phyloP scores from a whole-genome alignment of 2,113 vertebrate species.

The Heliornis fulica region DNA sequence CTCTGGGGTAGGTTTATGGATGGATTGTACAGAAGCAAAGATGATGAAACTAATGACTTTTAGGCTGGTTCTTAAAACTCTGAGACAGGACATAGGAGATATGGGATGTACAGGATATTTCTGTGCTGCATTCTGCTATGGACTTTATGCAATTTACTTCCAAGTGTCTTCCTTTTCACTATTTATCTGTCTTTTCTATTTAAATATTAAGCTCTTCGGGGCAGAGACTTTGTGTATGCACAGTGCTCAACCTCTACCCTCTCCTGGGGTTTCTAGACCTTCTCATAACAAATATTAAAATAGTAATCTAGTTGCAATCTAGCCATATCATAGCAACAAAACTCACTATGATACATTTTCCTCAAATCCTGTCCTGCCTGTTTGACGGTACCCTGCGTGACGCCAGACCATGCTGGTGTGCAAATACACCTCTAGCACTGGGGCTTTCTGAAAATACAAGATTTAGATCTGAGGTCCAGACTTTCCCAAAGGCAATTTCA shows the following conservation, averaged over 20 bases:
- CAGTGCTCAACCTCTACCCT: not conserved
- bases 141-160: not conserved
- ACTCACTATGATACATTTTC: not conserved
- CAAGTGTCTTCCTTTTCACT: not conserved
- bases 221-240: not conserved
- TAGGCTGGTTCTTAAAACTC: not conserved
- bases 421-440: not conserved
- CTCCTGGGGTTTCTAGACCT: not conserved
- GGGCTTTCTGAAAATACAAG: not conserved
- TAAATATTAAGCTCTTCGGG: conserved; percentile 4
- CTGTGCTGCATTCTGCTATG: conserved; percentile 19
- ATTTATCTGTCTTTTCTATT: conserved; percentile 36
- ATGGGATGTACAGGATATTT: not conserved
- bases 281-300: not conserved
- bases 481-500: not conserved
- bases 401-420: not conserved
- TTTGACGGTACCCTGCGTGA: not conserved
- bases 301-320: not conserved
- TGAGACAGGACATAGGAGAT: not conserved
- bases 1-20: not conserved
- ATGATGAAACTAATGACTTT: not conserved
- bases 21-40: not conserved
- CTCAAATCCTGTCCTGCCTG: not conserved
- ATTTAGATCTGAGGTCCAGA: not conserved
- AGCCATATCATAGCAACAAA: not conserved